A percentile compares a stretch with the other conserved stretches of the same genome.
Evolutionary conservation across 1,140 invertebrate genomes (phyloP).

Genomic region (Drosophila baimaii): DNA sequence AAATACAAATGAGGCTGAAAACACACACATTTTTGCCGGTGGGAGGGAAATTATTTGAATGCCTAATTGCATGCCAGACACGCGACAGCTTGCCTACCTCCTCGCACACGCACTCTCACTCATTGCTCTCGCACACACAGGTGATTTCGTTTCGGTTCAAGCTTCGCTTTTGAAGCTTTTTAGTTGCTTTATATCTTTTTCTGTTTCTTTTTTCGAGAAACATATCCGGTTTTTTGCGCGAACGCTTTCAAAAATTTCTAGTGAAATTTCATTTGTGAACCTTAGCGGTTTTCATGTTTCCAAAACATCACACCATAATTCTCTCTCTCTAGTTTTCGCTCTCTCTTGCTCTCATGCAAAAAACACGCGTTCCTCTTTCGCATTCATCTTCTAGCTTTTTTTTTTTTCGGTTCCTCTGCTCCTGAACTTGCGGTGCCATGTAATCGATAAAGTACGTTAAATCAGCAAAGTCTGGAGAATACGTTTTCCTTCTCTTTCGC

Average conservation of each 20-base stretch:
- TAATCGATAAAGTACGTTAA: slow-evolving; percentile 70
- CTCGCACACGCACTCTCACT: slow-evolving; percentile 28
- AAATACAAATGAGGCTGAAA: slow-evolving; percentile 33
- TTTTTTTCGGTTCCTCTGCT: slow-evolving; percentile 32
- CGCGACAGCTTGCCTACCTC: slow-evolving; percentile 62
- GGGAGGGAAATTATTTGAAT: slow-evolving; percentile 66
- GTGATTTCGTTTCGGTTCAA: slow-evolving; percentile 67
- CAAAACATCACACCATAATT: slow-evolving; percentile 40
- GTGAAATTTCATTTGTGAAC: slow-evolving; percentile 65
- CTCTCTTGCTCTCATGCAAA: slow-evolving; percentile 30
- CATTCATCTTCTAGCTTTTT: slow-evolving; percentile 56
- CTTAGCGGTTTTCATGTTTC: slow-evolving; percentile 44
- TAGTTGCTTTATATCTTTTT: slow-evolving; percentile 26
- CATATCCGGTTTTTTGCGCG: slow-evolving; percentile 79
- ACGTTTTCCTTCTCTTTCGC: slow-evolving; percentile 4
- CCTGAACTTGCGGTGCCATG: slow-evolving; percentile 51
- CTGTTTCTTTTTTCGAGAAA: slow-evolving; percentile 41
- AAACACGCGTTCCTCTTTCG: slow-evolving; percentile 62
- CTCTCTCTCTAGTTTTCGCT: slow-evolving; percentile 22
- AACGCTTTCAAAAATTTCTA: slow-evolving; percentile 79
- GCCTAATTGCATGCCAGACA: slow-evolving; percentile 81
- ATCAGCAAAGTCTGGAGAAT: slow-evolving; percentile 42
- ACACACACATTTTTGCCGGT: slow-evolving; percentile 24
- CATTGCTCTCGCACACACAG: slow-evolving; percentile 38
- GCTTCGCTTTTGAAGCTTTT: slow-evolving; percentile 62